These are phyloP conservation scores for Quiscalus mexicanus DNA, from an alignment of 2,113 vertebrate species.

Conservation along the genomic window DNA sequence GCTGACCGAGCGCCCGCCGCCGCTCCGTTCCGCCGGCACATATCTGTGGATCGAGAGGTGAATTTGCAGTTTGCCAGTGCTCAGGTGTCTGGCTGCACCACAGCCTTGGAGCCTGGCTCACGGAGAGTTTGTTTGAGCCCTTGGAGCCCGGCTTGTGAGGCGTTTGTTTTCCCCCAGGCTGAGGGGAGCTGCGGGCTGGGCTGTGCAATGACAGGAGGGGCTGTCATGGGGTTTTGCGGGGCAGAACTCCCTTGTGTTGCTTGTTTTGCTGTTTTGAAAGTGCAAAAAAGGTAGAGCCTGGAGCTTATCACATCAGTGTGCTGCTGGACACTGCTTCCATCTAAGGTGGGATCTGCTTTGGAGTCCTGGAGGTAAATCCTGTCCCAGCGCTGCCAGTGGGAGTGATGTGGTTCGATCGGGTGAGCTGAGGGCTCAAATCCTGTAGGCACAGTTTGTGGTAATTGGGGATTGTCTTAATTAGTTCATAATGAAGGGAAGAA, in stretches of 20 bases:
- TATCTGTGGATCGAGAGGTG: too few species aligned
- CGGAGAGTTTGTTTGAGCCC: too few species aligned
- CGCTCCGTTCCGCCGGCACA: rapidly evolving
- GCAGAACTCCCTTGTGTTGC: neutral
- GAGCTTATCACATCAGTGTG: neutral
- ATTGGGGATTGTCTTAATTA: neutral
- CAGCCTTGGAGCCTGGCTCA: neutral
- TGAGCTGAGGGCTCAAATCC: rapidly evolving
- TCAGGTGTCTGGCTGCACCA: neutral
- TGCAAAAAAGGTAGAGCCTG: neutral
- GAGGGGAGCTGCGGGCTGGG: neutral
- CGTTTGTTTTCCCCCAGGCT: rapidly evolving
- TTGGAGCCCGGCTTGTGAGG: too few species aligned
- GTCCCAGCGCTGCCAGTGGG: neutral
- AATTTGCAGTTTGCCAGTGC: too few species aligned
- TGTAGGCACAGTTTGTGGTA: too few species aligned
- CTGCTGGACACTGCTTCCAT: neutral
- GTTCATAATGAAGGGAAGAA: neutral
- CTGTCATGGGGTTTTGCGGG: neutral
- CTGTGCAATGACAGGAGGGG: neutral
- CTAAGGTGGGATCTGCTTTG: neutral
- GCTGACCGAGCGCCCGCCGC: too few species aligned
- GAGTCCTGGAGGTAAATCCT: neutral
- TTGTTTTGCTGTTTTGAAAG: neutral
- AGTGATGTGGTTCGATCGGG: neutral